A percentile compares a stretch with the other conserved stretches of the same genome.
Evolutionary conservation across 1,140 invertebrate species (phyloP).

Genomic region (Vanessa tameamea): DNA sequence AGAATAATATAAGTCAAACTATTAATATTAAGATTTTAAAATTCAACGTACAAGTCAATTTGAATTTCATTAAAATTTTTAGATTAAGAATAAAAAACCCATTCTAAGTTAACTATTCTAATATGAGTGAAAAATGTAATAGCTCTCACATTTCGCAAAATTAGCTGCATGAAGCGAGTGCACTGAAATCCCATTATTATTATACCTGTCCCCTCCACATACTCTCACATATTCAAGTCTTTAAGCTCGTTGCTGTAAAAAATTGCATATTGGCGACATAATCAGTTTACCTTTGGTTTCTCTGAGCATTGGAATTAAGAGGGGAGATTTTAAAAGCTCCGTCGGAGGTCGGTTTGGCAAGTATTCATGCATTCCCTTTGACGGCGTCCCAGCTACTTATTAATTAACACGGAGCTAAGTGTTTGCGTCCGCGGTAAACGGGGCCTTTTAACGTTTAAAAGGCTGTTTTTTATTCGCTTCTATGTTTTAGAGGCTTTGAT

Average conservation of each 20-base stretch:
- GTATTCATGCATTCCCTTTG: conserved; percentile 80
- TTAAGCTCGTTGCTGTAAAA: conserved; percentile 57
- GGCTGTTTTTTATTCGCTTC: conserved; percentile 67
- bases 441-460: conserved; percentile 79
- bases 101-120: no score
- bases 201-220: conserved; percentile 17
- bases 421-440: conserved; percentile 80
- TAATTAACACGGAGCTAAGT: conserved; percentile 79
- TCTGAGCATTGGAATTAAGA: conserved; percentile 73
- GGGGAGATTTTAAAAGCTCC: conserved; percentile 77
- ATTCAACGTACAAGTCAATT: no score
- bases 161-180: background rate
- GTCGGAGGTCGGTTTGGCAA: conserved; percentile 72
- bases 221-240: conserved; percentile 45
- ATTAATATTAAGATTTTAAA: no score
- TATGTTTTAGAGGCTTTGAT: conserved; percentile 72
- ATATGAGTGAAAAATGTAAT: background rate
- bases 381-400: conserved; percentile 75
- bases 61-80: no score
- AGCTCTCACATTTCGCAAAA: background rate
- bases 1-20: no score
- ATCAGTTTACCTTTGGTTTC: conserved; percentile 79
- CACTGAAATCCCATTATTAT: conserved; percentile 14
- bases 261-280: conserved; percentile 72
- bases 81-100: no score